These are phyloP conservation scores for Cheilosia scutellata DNA, from an alignment of 2,888 invertebrate species.

Conservation along the genomic window DNA sequence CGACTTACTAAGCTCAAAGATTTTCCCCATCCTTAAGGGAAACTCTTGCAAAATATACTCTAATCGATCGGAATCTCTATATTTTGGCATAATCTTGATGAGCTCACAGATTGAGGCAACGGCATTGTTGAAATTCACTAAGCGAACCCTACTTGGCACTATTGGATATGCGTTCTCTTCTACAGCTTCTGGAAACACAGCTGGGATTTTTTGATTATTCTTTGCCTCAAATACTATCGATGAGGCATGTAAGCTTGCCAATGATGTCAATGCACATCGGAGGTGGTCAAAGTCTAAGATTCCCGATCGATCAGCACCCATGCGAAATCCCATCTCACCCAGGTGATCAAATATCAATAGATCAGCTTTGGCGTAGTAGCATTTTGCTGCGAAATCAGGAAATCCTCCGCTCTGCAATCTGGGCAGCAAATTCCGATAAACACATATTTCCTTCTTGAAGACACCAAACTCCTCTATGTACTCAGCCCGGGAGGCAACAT, in stretches of 20 bases:
- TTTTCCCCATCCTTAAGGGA: slow-evolving; percentile 77
- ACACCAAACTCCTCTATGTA: slow-evolving; percentile 84
- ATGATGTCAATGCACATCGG: slow-evolving; percentile 81
- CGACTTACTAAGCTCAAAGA: slow-evolving; percentile 81
- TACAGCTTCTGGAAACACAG: slow-evolving; percentile 80
- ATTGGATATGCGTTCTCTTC: slow-evolving; percentile 83
- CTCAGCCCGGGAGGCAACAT: slow-evolving; percentile 84
- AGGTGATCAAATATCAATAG: slow-evolving; percentile 84
- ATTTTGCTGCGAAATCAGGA: slow-evolving; percentile 81
- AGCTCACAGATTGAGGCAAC: slow-evolving; percentile 81
- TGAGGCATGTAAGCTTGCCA: slow-evolving; percentile 84
- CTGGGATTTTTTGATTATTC: slow-evolving; percentile 76
- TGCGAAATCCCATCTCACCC: slow-evolving; percentile 79
- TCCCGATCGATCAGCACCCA: slow-evolving; percentile 80
- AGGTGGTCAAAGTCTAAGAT: slow-evolving; percentile 83
- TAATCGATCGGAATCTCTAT: slow-evolving; percentile 77
- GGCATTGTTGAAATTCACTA: slow-evolving; percentile 79
- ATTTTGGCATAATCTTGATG: slow-evolving; percentile 81
- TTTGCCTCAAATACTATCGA: slow-evolving; percentile 83
- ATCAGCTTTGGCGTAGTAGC: slow-evolving; percentile 83
- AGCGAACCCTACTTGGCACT: slow-evolving; percentile 78
- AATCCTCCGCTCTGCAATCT: slow-evolving; percentile 79
- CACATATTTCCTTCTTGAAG: slow-evolving; percentile 84
- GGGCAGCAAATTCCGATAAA: slow-evolving; percentile 84
- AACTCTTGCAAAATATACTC: slow-evolving; percentile 79